These are phyloP conservation scores for Pelobates cultripes DNA, from an alignment of 2,797 vertebrate genomes.

Conservation along the genomic window DNA sequence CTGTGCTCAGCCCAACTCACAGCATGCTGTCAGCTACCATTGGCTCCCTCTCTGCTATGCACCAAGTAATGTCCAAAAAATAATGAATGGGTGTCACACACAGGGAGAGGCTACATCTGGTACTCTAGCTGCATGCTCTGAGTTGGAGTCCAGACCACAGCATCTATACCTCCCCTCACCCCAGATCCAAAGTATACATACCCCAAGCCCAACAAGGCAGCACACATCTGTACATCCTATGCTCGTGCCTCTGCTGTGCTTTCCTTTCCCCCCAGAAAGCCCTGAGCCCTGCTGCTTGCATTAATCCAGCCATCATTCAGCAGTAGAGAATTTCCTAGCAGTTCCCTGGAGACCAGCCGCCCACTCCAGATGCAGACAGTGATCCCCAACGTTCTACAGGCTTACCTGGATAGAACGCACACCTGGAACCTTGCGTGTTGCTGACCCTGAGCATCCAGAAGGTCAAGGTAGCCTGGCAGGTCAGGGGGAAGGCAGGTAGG, in stretches of 20 bases:
- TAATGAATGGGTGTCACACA: no score
- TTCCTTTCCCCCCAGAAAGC: no score
- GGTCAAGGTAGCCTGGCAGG: neutral
- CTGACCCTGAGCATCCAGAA: neutral
- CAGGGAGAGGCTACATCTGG: no score
- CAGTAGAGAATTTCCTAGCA: conserved; percentile 29
- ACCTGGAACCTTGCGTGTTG: neutral
- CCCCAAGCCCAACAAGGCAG: neutral
- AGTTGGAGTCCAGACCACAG: neutral
- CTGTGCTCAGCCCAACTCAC: neutral
- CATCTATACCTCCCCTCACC: no score
- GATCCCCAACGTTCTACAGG: neutral
- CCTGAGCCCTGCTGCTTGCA: conserved; percentile 12
- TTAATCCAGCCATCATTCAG: conserved; percentile 44
- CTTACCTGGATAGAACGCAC: conserved; percentile 42
- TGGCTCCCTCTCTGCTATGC: neutral
- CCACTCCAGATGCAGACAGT: conserved; percentile 47
- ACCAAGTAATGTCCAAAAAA: no score
- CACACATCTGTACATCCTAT: neutral
- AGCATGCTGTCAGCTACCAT: neutral
- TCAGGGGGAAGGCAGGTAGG: conserved; percentile 7
- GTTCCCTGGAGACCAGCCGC: conserved; percentile 32
- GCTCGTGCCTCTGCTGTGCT: no score
- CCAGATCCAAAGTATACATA: neutral
- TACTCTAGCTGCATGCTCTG: no score